Conservation (phyloP, 2,113 vertebrate genomes). For the Equus quagga region DNA sequence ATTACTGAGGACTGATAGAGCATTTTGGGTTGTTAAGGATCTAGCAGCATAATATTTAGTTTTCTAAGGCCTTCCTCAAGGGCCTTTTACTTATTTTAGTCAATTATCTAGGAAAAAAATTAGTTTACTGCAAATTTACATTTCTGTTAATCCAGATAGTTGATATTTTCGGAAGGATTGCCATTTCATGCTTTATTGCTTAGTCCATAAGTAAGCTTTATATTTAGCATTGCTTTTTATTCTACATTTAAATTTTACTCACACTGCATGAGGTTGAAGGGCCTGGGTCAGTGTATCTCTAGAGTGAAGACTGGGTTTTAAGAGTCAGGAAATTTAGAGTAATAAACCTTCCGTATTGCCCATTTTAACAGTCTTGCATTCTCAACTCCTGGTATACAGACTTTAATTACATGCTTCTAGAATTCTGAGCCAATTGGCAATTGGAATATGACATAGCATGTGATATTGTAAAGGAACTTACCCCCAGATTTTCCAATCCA, state of each 20-base stretch:
- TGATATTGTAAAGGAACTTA: background rate
- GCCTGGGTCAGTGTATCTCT: background rate
- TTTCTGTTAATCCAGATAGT: background rate
- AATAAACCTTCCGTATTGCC: background rate
- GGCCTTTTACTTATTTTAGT: background rate
- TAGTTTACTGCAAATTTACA: background rate
- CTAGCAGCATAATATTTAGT: background rate
- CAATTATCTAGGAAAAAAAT: background rate
- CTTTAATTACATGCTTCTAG: background rate
- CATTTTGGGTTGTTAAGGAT: background rate
- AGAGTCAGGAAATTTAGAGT: background rate
- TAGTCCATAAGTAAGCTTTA: constrained; percentile 1
- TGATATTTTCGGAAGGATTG: background rate
- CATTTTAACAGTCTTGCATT: background rate
- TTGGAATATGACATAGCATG: background rate
- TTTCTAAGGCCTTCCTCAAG: background rate
- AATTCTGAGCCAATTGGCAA: background rate
- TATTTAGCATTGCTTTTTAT: background rate
- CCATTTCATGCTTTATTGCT: constrained; percentile 31
- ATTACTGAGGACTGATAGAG: background rate
- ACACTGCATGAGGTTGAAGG: background rate
- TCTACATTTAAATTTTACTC: background rate
- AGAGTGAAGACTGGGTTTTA: background rate
- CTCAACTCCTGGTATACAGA: background rate
- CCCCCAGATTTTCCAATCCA: background rate